Percentiles rank a stretch among this genome's conserved stretches.
phyloP scores from a whole-genome alignment of 1,140 invertebrate genomes.

The Pantala flavescens region DNA sequence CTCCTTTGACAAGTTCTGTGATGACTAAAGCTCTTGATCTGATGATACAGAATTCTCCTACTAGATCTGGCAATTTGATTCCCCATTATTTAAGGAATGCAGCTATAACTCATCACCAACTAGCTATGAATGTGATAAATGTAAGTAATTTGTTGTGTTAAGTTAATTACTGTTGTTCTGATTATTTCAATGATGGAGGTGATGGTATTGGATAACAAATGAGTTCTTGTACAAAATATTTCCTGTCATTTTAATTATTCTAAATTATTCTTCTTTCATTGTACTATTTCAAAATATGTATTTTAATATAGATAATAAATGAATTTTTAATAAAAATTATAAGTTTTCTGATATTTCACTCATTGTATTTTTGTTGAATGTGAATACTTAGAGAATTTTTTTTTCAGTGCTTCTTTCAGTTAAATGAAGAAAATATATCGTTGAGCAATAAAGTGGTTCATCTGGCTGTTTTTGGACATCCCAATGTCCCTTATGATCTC shows the following conservation, averaged over 20 bases:
- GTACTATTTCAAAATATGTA: too few relatives aligned
- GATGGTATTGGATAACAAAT: too few relatives aligned
- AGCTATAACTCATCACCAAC: conserved; percentile 34
- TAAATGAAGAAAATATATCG: conserved; percentile 29
- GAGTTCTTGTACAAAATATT: too few relatives aligned
- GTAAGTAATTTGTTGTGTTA: conserved; percentile 35
- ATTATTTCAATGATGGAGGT: too few relatives aligned
- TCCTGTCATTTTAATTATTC: too few relatives aligned
- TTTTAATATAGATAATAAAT: too few relatives aligned
- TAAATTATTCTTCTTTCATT: too few relatives aligned
- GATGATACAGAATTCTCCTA: conserved; percentile 24
- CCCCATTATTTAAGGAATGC: conserved; percentile 19
- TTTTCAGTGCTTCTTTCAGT: neutral
- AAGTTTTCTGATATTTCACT: too few relatives aligned
- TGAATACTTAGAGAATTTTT: too few relatives aligned
- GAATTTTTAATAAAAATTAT: too few relatives aligned
- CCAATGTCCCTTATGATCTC: conserved; percentile 41
- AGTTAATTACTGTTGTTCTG: too few relatives aligned
- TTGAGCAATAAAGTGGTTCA: conserved; percentile 40
- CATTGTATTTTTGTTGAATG: too few relatives aligned
- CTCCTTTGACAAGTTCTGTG: conserved; percentile 36
- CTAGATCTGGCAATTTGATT: neutral
- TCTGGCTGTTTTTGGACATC: conserved; percentile 47
- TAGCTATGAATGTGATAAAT: conserved; percentile 38
- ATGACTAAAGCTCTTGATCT: conserved; percentile 32